Evolutionary conservation across 2,888 invertebrate species (phyloP).

Genomic region (Polyploca ridens): DNA sequence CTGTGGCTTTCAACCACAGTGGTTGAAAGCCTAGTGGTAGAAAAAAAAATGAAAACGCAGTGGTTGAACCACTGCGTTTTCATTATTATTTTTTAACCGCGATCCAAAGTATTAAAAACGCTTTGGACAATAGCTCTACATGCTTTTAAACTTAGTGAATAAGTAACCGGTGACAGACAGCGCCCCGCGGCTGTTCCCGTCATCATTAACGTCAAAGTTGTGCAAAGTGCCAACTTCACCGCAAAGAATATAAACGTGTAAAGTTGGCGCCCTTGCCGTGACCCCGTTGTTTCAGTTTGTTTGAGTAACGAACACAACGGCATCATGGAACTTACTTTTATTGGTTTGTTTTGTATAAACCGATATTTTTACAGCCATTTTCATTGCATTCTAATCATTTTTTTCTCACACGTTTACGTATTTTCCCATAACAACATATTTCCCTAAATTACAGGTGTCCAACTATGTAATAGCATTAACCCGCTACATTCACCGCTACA

Average conservation of each 20-base stretch:
- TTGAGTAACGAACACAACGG: background rate
- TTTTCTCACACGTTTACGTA: background rate
- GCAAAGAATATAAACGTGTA: slow-evolving; percentile 3
- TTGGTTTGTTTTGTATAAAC: background rate
- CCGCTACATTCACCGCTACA: background rate
- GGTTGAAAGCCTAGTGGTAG: too few species aligned
- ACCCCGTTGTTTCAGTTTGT: slow-evolving; percentile 1
- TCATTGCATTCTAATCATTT: background rate
- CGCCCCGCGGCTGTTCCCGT: background rate
- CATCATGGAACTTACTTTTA: background rate
- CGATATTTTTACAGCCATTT: background rate
- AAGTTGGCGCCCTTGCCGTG: background rate
- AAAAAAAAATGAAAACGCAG: too few species aligned
- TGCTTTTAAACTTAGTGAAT: background rate
- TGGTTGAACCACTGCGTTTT: too few species aligned
- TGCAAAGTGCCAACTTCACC: background rate
- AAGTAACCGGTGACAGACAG: background rate
- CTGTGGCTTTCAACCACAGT: too few species aligned
- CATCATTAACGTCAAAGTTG: background rate
- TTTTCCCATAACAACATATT: too few species aligned
- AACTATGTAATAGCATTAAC: too few species aligned
- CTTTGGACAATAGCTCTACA: background rate
- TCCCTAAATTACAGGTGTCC: too few species aligned
- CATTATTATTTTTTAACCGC: too few species aligned
- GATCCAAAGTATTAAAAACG: too few species aligned